Evolutionary conservation across 2,113 vertebrate species (phyloP).

Genomic region (Pangasianodon gigas): DNA sequence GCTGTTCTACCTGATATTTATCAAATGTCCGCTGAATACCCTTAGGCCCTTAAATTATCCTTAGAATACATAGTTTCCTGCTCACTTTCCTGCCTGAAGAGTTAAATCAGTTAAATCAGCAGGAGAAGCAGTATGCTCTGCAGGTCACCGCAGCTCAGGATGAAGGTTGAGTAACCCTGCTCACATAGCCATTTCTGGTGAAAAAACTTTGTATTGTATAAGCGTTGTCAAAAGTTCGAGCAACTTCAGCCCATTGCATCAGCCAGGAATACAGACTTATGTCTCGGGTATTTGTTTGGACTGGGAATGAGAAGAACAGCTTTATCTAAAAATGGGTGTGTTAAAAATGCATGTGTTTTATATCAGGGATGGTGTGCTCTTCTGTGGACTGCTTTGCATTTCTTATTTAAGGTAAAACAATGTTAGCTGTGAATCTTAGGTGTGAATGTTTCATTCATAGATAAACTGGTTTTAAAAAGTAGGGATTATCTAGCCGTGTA

Average conservation of each 20-base stretch:
- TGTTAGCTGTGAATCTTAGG: background rate
- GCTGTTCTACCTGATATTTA: background rate
- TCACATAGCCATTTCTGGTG: background rate
- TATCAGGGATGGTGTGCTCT: background rate
- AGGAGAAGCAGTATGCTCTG: background rate
- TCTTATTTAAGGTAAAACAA: background rate
- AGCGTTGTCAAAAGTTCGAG: constrained; percentile 27
- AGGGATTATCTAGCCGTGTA: background rate
- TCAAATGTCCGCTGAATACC: background rate
- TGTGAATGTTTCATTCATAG: constrained; percentile 23
- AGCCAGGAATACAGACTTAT: background rate
- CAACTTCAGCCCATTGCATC: constrained; percentile 16
- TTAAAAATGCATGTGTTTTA: constrained; percentile 6
- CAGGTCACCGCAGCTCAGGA: background rate
- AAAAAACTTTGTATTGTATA: constrained; percentile 4
- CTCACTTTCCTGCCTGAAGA: background rate
- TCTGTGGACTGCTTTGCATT: constrained; percentile 8
- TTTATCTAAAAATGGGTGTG: background rate
- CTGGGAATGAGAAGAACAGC: background rate
- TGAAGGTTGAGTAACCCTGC: background rate
- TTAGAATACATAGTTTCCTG: background rate
- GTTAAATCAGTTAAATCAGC: background rate
- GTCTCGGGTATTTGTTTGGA: background rate
- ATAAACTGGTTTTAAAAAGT: background rate
- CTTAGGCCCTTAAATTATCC: background rate